Evolutionary conservation across 1,140 invertebrate genomes (phyloP), one percentile per base, ranked within the genome.

Genomic region (Trichogramma pretiosum): DNA sequence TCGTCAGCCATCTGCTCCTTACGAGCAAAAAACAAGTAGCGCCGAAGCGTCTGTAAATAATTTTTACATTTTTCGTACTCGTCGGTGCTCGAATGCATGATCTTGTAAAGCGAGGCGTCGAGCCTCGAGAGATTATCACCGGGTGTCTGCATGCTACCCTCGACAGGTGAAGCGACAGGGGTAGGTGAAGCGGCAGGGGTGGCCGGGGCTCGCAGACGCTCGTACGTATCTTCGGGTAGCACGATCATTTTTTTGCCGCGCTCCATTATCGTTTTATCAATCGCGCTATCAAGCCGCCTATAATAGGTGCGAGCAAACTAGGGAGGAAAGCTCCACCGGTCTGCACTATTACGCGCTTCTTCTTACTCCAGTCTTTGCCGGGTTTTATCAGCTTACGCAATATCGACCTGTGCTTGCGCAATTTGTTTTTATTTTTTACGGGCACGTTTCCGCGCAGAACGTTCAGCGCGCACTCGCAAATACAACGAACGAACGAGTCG

Each of bases 401-500:
- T 28, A 5, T 11, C 5, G 5, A 7, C 24, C 5, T 28, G 5
- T 7, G 11, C 11, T 28, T 28, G 24, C 24, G 24, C 24, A 28
- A 28, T 11, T 7, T 11, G 24, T 28, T 5, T 11, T 28, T 28
- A 11, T 28, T 28, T 28, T 28, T 7, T 5, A 42, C 8, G 3
- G 21, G 21, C 4, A 55, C 22, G 11, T 48, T 45, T 1, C 42
- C 53, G 2, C 36, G 23, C 1, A 58, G 23, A 3, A 42, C 43
- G 36, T 58, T 58, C 11, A 56, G 43, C 0, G 42, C 55, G 38
- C 54, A 58, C 34, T 56, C 50, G 26, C 54, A 56, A 23, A 56
- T 53, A 50, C 47, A 56, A 13, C 49, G 41, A 7, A 58, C 32
- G 1, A 54, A 17, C 3, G 22, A 9, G n/a, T 32, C 24, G 30